Evolutionary conservation across 2,888 invertebrate species (phyloP), one percentile per base, ranked within the genome.

Genomic region (Athripsodes cinereus): DNA sequence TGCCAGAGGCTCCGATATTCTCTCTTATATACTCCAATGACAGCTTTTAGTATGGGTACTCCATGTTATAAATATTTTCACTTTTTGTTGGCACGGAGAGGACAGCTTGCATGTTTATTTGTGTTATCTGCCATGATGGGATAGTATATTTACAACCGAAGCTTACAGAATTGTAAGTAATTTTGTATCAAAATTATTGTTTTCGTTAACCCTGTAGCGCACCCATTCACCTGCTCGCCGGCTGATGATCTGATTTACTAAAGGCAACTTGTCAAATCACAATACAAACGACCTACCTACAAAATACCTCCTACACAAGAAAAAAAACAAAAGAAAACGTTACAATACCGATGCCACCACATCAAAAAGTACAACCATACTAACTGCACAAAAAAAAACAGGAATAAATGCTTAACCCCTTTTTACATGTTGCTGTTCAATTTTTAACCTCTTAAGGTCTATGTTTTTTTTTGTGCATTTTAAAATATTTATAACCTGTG

Each of bases 161-260:
- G n/a, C n/a, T n/a, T n/a, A n/a, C n/a, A n/a, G n/a, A n/a, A n/a
- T n/a, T n/a, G n/a, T n/a, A n/a, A n/a, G n/a, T n/a, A n/a, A n/a
- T n/a, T n/a, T n/a, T n/a, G n/a, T n/a, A n/a, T n/a, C n/a, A n/a
- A n/a, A n/a, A n/a, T n/a, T n/a, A 47, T 44, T 52, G 26, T 6
- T 10, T 53, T 53, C 20, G 55, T 34, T 49, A 48, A 49, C 55
- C 55, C 49, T 49, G 55, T 55, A 18, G 49, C 10, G 26, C 1
- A 16, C 49, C 21, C 34, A 19, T 22, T 44, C 55, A 55, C 55
- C 55, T 48, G 48, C 48, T 55, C 34, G 55, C 49, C 55, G 55
- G 55, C 55, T 55, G 55, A 26, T 35, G 55, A 19, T 49, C 55
- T 55, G 55, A 55, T 55, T 55, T 55, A 55, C 34, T 49, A 13